Conservation (phyloP, 2,797 vertebrate species). For the Phoebastria nigripes region DNA sequence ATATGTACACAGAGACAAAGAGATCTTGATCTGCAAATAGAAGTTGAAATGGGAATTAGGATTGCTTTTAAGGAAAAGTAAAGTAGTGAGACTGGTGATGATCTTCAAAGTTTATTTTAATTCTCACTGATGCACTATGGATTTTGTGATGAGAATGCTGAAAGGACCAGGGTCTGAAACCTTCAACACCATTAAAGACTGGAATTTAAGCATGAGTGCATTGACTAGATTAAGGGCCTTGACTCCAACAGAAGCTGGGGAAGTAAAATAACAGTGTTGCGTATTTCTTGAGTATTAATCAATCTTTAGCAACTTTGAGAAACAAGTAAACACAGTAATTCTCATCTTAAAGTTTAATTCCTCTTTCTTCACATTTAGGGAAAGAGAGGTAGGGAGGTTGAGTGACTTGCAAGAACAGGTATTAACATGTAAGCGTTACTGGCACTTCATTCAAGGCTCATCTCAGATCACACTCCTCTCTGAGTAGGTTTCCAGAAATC, state of each 20-base stretch:
- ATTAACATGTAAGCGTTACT: neutral
- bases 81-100: neutral
- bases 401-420: neutral
- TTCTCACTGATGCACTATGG: neutral
- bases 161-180: neutral
- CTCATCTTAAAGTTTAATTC: neutral
- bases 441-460: neutral
- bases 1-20: neutral
- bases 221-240: neutral
- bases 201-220: neutral
- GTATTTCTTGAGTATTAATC: neutral
- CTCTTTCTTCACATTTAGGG: neutral
- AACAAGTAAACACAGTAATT: neutral
- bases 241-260: neutral
- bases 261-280: neutral
- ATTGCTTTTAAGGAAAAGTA: neutral
- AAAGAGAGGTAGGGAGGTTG: neutral
- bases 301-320: neutral
- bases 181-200: neutral
- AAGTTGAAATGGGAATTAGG: neutral
- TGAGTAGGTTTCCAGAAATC: neutral
- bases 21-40: neutral
- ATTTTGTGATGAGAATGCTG: neutral
- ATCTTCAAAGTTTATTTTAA: neutral
- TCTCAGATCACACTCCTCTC: neutral